phyloP scores from a whole-genome alignment of 2,797 vertebrate species.

The Diglossa cyanea region DNA sequence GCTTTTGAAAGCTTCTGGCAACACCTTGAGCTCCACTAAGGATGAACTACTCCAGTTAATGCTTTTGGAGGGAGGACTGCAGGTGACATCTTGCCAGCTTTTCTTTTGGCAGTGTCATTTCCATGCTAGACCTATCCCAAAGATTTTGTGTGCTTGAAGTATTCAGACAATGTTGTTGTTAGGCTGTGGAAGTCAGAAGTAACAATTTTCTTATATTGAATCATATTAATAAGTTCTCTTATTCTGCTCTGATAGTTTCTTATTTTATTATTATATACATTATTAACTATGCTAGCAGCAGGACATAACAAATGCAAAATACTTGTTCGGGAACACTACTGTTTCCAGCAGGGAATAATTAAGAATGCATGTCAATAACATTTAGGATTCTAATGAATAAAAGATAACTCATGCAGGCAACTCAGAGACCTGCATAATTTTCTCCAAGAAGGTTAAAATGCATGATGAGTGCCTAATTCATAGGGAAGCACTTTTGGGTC shows the following conservation, averaged over 20 bases:
- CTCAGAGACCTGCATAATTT: conserved; percentile 53
- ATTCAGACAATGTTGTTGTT: not conserved
- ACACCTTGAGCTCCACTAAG: not conserved
- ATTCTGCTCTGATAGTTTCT: conserved; percentile 24
- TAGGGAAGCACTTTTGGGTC: conserved; percentile 15
- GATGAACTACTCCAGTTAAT: not conserved
- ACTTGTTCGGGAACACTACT: conserved; percentile 50
- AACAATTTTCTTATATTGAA: conserved; percentile 30
- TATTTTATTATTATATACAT: conserved; percentile 59
- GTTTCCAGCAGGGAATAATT: conserved; percentile 69
- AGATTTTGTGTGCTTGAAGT: not conserved
- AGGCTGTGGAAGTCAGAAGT: conserved; percentile 1
- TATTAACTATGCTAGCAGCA: conserved; percentile 64
- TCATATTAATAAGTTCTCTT: conserved; percentile 30
- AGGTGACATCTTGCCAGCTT: not conserved
- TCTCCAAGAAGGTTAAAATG: conserved; percentile 58
- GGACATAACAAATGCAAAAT: conserved; percentile 64
- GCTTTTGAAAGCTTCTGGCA: not conserved
- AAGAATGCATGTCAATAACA: conserved; percentile 71
- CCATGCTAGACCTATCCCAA: not conserved
- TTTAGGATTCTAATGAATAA: conserved; percentile 72
- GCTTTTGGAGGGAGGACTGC: not conserved
- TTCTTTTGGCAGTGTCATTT: not conserved
- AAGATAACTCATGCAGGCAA: conserved; percentile 55
- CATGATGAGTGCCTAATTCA: conserved; percentile 27